Base-by-base conservation (phyloP, 2,888 invertebrate species). In the Eristalis arbustorum region DNA sequence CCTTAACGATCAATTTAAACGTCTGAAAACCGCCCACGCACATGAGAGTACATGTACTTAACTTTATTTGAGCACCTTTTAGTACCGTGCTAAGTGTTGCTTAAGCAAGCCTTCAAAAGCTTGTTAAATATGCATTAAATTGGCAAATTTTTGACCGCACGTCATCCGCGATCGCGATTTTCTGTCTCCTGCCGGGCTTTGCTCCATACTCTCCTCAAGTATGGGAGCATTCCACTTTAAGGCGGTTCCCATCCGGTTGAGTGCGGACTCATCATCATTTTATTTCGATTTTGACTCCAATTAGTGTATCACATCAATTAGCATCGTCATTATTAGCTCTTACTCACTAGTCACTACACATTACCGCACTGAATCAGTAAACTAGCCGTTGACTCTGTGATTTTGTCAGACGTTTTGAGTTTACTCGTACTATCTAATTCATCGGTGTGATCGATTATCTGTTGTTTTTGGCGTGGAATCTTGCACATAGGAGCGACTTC, bases 171-270 rank as follows among this genome's bases (percentile, higher is more conserved):
- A 18, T 49, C 18, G 49, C 49, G n/a, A 49, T 49, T 6, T 0
- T 18, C 5, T 18, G 5, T 49, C 49, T n/a, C 18, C 18, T 18
- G 49, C 8, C 8, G 18, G 8, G 6, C 1, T n/a, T 18, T 49
- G n/a, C 49, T 8, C n/a, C n/a, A n/a, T 22, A n/a, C 57, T 3
- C 49, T 34, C 4, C 8, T 18, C n/a, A 18, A n/a, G 25, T 57
- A 64, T 80, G 22, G 56, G 73, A 74, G 40, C 4, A 57, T 67
- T 82, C 71, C 72, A 67, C 82, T 82, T 76, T 72, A 56, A 34
- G 37, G 57, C 71, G 57, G 82, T 56, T 62, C 13, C 11, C 66
- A 67, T 61, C 81, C 76, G 71, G 81, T 76, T 82, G 6, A 0
- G 23, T 56, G 62, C 64, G 66, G 71, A 78, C 2, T 6, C 49